Conservation (phyloP, 2,113 vertebrate genomes). For the Hirundichthys speculiger region DNA sequence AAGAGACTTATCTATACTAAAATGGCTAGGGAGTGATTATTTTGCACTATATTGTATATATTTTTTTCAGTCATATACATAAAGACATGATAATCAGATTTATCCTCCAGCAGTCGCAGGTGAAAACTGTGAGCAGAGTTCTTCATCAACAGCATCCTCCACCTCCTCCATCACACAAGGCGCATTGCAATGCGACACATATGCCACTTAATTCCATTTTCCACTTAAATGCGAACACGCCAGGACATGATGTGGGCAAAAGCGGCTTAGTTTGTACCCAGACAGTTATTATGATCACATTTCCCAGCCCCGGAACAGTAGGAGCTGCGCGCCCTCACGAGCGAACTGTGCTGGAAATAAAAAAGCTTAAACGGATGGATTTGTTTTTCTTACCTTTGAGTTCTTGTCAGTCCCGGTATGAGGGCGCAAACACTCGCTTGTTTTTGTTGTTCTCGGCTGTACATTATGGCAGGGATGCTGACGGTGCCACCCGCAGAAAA, state of each 20-base stretch:
- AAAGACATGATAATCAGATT: not conserved
- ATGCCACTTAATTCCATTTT: constrained; percentile 11
- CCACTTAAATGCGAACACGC: not conserved
- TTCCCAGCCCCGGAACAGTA: not conserved
- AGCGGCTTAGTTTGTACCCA: not conserved
- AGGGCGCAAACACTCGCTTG: constrained; percentile 42
- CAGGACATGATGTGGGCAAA: not conserved
- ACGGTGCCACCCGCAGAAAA: constrained; percentile 42
- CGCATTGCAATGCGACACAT: constrained; percentile 44
- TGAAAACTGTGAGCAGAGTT: constrained; percentile 57
- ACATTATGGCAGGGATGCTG: constrained; percentile 51
- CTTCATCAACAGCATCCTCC: constrained; percentile 45
- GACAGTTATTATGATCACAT: not conserved
- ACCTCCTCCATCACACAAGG: constrained; percentile 27
- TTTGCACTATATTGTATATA: no score
- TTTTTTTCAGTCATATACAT: no score
- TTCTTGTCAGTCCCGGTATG: constrained; percentile 54
- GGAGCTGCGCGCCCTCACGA: not conserved
- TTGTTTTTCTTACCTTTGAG: constrained; percentile 62
- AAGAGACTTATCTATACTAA: no score
- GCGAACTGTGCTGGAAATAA: not conserved
- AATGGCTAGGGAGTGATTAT: no score
- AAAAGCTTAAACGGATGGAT: not conserved
- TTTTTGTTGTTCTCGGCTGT: constrained; percentile 30
- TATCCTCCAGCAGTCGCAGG: constrained; percentile 31